These are phyloP conservation scores for Tarsius wallacei DNA, from an alignment of 2,797 vertebrate genomes.

Conservation along the genomic window DNA sequence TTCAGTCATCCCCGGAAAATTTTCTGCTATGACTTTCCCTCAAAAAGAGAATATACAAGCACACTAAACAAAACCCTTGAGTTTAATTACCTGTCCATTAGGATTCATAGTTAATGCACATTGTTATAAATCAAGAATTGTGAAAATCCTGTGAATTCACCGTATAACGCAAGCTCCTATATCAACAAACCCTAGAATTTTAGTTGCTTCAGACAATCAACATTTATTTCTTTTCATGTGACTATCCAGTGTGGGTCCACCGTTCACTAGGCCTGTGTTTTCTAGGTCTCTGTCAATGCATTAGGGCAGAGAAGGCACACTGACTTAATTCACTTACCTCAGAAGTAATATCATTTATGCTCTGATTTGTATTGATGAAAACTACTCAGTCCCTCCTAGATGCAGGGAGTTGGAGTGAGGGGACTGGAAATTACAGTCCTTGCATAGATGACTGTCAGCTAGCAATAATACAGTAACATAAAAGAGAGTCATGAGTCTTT, in stretches of 20 bases:
- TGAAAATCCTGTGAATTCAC: background rate
- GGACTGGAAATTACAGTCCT: background rate
- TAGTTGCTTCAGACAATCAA: background rate
- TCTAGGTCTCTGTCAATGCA: background rate
- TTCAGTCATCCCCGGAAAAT: background rate
- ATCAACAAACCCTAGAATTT: background rate
- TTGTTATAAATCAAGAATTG: background rate
- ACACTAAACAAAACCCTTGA: background rate
- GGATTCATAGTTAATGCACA: background rate
- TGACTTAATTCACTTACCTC: background rate
- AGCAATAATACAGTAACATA: background rate
- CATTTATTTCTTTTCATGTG: background rate
- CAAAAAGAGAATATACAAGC: background rate
- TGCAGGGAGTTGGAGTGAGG: background rate
- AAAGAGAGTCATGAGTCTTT: background rate
- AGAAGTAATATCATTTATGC: background rate
- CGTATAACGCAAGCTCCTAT: background rate
- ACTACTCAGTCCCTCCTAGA: background rate
- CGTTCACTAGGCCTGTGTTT: background rate
- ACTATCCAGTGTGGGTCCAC: background rate
- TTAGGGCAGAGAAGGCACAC: background rate
- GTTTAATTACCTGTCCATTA: background rate
- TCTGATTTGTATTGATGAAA: background rate
- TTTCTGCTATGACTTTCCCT: background rate
- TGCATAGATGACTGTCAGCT: background rate